Evolutionary conservation across 2,797 vertebrate genomes (phyloP).

Genomic region (Sebastes matsubarae): DNA sequence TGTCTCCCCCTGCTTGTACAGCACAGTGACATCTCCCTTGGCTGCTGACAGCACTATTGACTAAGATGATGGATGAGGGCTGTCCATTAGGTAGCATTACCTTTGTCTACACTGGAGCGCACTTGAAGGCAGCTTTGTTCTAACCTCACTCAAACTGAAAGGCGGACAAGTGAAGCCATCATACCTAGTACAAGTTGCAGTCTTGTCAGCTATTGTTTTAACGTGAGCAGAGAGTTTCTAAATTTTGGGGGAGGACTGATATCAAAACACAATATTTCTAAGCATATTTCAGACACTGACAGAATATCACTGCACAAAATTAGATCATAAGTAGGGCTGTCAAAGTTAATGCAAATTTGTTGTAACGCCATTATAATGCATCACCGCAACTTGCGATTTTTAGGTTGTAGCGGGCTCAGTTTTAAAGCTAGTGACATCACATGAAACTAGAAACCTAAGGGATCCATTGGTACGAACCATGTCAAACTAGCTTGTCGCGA

Average conservation of each 20-base stretch:
- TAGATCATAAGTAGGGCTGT: too few species aligned
- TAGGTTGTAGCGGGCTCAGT: too few species aligned
- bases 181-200: slow-evolving; percentile 54
- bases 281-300: slow-evolving; percentile 1
- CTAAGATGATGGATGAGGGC: slow-evolving; percentile 81
- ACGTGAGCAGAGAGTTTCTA: slow-evolving; percentile 13
- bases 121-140: slow-evolving; percentile 81
- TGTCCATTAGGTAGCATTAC: slow-evolving; percentile 83
- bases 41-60: slow-evolving; percentile 79
- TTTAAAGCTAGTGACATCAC: too few species aligned
- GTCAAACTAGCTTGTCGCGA: too few species aligned
- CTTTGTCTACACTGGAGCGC: slow-evolving; percentile 75
- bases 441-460: too few species aligned
- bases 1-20: slow-evolving; percentile 60
- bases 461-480: too few species aligned
- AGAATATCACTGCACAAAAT: neutral
- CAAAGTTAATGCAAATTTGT: too few species aligned
- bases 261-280: slow-evolving; percentile 5
- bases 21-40: slow-evolving; percentile 75
- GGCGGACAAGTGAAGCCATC: slow-evolving; percentile 81
- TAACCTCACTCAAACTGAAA: slow-evolving; percentile 79
- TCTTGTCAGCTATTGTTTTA: slow-evolving; percentile 59
- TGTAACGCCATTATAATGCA: too few species aligned
- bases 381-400: too few species aligned
- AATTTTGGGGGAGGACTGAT: neutral